phyloP scores from a whole-genome alignment of 2,797 vertebrate species.

The Bucorvus abyssinicus region DNA sequence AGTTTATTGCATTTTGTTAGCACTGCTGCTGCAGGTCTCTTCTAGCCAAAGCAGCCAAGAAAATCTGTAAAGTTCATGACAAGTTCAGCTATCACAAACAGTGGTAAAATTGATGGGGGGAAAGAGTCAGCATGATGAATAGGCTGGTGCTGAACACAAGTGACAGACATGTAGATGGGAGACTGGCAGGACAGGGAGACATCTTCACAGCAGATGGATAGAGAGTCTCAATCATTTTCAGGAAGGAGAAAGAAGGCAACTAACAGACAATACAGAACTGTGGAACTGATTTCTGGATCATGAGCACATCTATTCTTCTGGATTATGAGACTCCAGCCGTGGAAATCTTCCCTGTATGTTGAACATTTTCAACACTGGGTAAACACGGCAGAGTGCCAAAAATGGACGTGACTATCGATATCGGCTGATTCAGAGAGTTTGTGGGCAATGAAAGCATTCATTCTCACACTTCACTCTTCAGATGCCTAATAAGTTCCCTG shows the following conservation, averaged over 20 bases:
- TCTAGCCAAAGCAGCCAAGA: conserved; percentile 11
- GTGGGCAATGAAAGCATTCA: neutral
- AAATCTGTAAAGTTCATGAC: conserved; percentile 41
- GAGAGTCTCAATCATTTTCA: conserved; percentile 69
- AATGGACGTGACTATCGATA: neutral
- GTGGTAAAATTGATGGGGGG: conserved; percentile 58
- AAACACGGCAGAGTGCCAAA: neutral
- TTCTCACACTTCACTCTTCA: neutral
- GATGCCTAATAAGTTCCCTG: neutral
- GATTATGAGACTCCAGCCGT: neutral
- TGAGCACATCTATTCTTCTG: neutral
- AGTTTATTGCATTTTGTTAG: neutral
- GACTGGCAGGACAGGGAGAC: conserved; percentile 67
- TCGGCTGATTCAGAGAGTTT: neutral
- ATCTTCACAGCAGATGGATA: conserved; percentile 68
- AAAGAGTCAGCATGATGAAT: conserved; percentile 67
- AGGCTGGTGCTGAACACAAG: conserved; percentile 50
- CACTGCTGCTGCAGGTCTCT: neutral
- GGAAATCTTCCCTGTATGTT: neutral
- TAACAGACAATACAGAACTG: neutral
- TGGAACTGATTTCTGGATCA: neutral
- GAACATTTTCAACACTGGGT: neutral
- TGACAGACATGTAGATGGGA: conserved; percentile 48
- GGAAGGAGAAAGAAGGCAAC: conserved; percentile 8
- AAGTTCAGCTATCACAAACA: conserved; percentile 54